Conservation (phyloP, 1,140 invertebrate species). For the Drosophila dunni region DNA sequence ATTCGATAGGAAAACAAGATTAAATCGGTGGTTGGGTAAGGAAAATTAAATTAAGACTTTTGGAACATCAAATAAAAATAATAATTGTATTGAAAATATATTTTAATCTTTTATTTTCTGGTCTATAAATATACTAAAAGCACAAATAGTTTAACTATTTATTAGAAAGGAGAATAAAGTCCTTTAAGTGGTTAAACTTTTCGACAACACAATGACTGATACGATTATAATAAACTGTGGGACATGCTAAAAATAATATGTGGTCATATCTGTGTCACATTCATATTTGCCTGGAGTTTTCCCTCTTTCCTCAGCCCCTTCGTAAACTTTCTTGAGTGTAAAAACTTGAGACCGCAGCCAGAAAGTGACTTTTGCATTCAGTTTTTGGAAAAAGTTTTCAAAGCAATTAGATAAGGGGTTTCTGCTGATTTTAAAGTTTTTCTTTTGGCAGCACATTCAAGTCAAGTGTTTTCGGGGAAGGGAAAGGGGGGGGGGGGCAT, state of each 20-base stretch:
- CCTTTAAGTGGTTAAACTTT: not conserved
- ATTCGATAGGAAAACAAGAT: too few relatives aligned
- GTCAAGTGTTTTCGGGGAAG: constrained; percentile 27
- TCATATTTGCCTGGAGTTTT: not conserved
- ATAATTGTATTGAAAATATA: too few relatives aligned
- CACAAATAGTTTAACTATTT: too few relatives aligned
- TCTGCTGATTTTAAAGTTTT: constrained; percentile 71
- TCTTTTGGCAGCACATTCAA: constrained; percentile 9
- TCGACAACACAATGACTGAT: not conserved
- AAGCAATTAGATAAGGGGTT: constrained; percentile 80
- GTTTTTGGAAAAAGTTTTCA: constrained; percentile 73
- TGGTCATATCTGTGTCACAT: constrained; percentile 13
- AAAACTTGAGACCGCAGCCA: constrained; percentile 59
- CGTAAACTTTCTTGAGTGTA: constrained; percentile 22
- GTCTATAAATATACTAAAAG: too few relatives aligned
- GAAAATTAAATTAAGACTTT: too few relatives aligned
- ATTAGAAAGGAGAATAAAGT: too few relatives aligned
- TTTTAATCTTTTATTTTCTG: too few relatives aligned
- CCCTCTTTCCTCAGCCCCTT: not conserved
- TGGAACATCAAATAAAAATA: too few relatives aligned
- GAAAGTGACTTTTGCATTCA: constrained; percentile 74
- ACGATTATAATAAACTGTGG: not conserved
- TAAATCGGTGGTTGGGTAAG: too few relatives aligned
- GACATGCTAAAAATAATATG: constrained; percentile 7
- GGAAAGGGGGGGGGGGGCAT: not conserved